A percentile compares a stretch with the other conserved stretches of the same genome.
These are phyloP conservation scores for Globia sparganii DNA, from an alignment of 2,888 invertebrate species.

Conservation along the genomic window DNA sequence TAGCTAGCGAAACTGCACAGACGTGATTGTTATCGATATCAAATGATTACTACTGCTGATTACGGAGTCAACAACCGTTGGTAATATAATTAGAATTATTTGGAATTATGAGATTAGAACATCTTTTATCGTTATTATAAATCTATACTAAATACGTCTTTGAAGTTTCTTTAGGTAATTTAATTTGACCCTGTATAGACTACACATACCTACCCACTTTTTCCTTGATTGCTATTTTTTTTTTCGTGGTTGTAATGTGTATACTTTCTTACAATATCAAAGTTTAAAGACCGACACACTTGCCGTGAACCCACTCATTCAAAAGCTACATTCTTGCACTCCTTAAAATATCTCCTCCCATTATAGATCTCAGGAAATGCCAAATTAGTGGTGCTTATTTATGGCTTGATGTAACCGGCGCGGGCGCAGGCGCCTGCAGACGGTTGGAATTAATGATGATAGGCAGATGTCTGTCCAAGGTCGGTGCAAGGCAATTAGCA, in stretches of 20 bases:
- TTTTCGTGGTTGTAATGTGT: no score
- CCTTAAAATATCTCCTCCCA: slow-evolving; percentile 56
- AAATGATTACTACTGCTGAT: neutral
- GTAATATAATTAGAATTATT: neutral
- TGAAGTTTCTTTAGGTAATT: no score
- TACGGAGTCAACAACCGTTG: neutral
- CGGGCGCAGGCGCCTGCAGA: slow-evolving; percentile 49
- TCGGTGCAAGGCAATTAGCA: slow-evolving; percentile 47
- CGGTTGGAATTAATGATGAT: slow-evolving; percentile 41
- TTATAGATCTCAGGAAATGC: slow-evolving; percentile 65
- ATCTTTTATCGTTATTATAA: no score
- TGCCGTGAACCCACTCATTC: neutral
- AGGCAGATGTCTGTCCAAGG: slow-evolving; percentile 58
- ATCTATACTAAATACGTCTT: no score
- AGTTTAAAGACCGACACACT: slow-evolving; percentile 43
- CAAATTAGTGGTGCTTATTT: slow-evolving; percentile 62
- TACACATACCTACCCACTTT: no score
- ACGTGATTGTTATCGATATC: neutral
- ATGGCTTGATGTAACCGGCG: slow-evolving; percentile 39
- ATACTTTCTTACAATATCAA: slow-evolving; percentile 11
- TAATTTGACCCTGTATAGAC: neutral
- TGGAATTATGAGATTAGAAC: neutral
- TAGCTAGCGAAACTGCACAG: neutral
- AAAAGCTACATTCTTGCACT: slow-evolving; percentile 49
- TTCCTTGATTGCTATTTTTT: neutral